A percentile compares a stretch with the other conserved stretches of the same genome.
phyloP scores from a whole-genome alignment of 2,888 invertebrate genomes.

The Ectropis crepuscularia region DNA sequence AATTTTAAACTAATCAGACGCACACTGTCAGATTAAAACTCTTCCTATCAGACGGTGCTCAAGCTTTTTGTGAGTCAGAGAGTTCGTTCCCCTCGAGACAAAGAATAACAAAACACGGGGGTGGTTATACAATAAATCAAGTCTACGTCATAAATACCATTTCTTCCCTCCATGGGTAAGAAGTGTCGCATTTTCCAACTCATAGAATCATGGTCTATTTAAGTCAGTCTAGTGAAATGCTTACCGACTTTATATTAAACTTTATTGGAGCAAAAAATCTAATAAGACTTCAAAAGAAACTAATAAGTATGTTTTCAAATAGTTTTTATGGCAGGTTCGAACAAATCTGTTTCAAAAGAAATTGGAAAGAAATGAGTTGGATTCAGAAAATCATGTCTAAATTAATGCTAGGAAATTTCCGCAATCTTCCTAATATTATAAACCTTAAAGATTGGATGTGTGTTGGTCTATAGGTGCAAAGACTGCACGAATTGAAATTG shows the following conservation, averaged over 20 bases:
- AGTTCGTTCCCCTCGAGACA: slow-evolving; percentile 53
- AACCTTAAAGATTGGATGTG: too few species aligned
- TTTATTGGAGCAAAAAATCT: too few species aligned
- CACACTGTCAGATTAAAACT: slow-evolving; percentile 28
- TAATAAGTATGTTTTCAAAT: background rate
- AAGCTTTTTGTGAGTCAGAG: slow-evolving; percentile 50
- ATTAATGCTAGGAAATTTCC: too few species aligned
- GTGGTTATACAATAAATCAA: slow-evolving; percentile 59
- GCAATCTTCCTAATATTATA: too few species aligned
- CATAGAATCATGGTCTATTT: slow-evolving; percentile 44
- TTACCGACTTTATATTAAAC: too few species aligned
- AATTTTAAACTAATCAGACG: slow-evolving; percentile 25
- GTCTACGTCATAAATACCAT: slow-evolving; percentile 62
- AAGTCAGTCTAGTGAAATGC: slow-evolving; percentile 6
- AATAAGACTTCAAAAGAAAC: background rate
- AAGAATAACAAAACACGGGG: slow-evolving; percentile 59
- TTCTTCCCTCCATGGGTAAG: slow-evolving; percentile 53
- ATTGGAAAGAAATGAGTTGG: too few species aligned
- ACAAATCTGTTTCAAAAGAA: slow-evolving; percentile 10
- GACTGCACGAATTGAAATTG: too few species aligned
- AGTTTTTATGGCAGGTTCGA: background rate
- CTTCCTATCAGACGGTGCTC: slow-evolving; percentile 27
- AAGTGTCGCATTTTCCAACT: slow-evolving; percentile 65
- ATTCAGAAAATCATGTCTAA: too few species aligned
- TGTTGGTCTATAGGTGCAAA: too few species aligned